Base-by-base conservation (phyloP, 2,113 vertebrate species). In the Etia nguti region DNA sequence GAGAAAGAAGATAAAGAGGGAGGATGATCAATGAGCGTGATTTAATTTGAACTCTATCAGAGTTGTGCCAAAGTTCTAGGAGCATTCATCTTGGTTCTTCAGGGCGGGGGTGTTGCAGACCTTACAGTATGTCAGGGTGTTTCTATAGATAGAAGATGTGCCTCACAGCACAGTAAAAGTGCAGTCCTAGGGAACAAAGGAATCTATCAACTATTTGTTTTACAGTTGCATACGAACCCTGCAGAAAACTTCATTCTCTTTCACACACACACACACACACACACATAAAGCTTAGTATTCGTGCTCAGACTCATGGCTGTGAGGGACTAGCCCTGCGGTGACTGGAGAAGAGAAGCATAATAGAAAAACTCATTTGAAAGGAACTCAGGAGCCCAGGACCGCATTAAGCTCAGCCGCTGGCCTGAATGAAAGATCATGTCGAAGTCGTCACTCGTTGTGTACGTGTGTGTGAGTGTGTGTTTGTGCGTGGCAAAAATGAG, bases 391-490 rank as follows among this genome's bases (percentile, higher is more conserved):
- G 65, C 65, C 68, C 75, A 81, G 75, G 86, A 90, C 62, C 68
- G 83, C 79, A 92, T 93, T 92, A 93, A 91, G 87, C 80, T 38
- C 31, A 81, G 83, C 91, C 16, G 59, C 89, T 16, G 84, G 91
- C 92, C 79, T 90, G 86, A 88, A 94, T 86, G 86, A 92, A 90
- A 90, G 88, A 94, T 92, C 88, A 79, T 86, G 90, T 92, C 26
- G 3, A 84, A 89, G 46, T 84, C 8, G 9, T 81, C 60, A 80
- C 43, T 68, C 20, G 6, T 34, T 22, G 55, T 60, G 5, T 52
- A 36, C 2, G 22, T 5, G 65, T 57, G 79, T 52, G 48, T 31
- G 43, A 62, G 18, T 31, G 59, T 82, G 80, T 54, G 31, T 77
- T 36, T 52, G 22, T 18, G 29, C 55, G 18, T 16, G 54, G 6